These are phyloP conservation scores for Zaprionus ghesquierei DNA, from an alignment of 1,140 invertebrate species.

Conservation along the genomic window DNA sequence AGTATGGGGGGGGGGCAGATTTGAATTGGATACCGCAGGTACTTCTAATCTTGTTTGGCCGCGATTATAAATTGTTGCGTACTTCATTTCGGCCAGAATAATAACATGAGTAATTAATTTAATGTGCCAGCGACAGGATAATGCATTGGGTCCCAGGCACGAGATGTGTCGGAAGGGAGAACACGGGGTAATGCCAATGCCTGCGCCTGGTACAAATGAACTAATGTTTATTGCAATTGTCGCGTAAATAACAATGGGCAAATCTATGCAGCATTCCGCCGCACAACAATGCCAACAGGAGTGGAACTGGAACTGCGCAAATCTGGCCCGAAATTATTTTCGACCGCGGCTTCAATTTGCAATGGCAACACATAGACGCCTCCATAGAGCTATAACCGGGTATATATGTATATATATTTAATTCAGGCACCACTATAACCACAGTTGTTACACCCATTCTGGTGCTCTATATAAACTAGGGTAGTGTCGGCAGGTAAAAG, in stretches of 20 bases:
- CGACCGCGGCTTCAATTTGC: conserved; percentile 55
- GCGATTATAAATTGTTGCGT: conserved; percentile 82
- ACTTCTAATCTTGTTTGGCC: conserved; percentile 79
- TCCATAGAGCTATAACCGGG: conserved; percentile 24
- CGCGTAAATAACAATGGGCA: conserved; percentile 68
- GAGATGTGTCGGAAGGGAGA: not conserved
- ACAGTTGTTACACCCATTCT: conserved; percentile 8
- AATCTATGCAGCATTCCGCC: conserved; percentile 50
- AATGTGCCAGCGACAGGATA: conserved; percentile 73
- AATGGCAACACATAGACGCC: conserved; percentile 35
- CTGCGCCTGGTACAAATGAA: conserved; percentile 66
- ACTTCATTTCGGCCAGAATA: conserved; percentile 80
- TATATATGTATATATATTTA: conserved; percentile 40
- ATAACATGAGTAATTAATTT: conserved; percentile 82
- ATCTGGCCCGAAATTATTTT: conserved; percentile 75
- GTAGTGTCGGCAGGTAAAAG: not conserved
- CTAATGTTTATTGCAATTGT: conserved; percentile 81
- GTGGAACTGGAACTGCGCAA: conserved; percentile 53
- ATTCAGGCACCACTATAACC: conserved; percentile 42
- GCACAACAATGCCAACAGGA: conserved; percentile 2
- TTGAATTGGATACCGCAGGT: conserved; percentile 60
- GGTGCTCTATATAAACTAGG: not conserved
- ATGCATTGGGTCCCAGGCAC: conserved; percentile 19
- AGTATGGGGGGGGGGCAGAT: not conserved
- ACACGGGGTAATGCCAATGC: not conserved